These are phyloP conservation scores for Mustela lutreola DNA, from an alignment of 2,113 vertebrate genomes.

Conservation along the genomic window DNA sequence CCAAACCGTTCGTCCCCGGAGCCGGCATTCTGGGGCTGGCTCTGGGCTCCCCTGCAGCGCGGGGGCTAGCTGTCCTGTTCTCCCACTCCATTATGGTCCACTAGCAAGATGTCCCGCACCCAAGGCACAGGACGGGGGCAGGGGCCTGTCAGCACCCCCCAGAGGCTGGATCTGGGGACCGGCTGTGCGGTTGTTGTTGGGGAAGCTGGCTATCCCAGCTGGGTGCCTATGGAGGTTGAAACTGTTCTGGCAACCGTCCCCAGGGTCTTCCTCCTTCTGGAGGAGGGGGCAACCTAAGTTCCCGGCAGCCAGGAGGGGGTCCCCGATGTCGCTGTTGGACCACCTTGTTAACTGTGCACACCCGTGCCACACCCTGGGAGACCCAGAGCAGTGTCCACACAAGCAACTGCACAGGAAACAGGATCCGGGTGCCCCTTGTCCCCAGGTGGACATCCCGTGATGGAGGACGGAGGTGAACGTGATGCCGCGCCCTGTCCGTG, in stretches of 20 bases:
- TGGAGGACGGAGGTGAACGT: neutral
- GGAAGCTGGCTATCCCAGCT: neutral
- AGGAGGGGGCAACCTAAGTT: rapidly evolving
- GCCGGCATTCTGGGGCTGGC: neutral
- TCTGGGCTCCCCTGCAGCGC: neutral
- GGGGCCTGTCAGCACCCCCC: rapidly evolving
- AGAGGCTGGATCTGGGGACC: neutral
- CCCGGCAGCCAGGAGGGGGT: neutral
- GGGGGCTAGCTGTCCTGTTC: neutral
- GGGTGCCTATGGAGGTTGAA: neutral
- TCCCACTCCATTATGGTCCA: too few relatives aligned
- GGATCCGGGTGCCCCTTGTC: neutral
- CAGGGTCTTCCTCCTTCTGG: neutral
- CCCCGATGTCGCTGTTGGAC: neutral
- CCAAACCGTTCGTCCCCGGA: rapidly evolving
- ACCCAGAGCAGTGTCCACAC: rapidly evolving
- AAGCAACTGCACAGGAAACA: rapidly evolving
- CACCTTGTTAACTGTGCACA: neutral
- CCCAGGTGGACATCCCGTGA: too few relatives aligned
- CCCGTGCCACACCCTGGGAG: neutral
- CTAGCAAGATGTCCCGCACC: too few relatives aligned
- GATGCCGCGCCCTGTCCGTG: neutral
- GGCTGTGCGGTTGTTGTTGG: neutral
- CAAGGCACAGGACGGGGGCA: too few relatives aligned
- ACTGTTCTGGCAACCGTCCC: neutral